Conservation (phyloP, 1,140 invertebrate genomes). For the Paracyclopina nana region DNA sequence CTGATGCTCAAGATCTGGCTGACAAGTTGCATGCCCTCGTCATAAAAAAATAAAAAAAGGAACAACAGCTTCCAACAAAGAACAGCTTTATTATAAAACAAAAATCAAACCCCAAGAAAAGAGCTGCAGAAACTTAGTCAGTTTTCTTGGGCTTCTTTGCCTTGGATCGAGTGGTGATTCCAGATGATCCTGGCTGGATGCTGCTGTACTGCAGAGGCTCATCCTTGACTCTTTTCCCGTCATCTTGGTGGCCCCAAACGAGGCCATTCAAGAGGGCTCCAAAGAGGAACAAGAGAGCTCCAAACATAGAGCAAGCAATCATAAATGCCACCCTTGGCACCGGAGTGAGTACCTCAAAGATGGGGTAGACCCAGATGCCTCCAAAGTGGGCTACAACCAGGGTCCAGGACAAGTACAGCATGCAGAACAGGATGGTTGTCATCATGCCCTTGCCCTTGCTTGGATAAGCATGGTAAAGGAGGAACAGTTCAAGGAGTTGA, state of each 20-base stretch:
- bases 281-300: neutral
- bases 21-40: constrained; percentile 31
- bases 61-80: constrained; percentile 23
- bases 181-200: too few relatives aligned
- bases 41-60: constrained; percentile 23
- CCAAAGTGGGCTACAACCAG: neutral
- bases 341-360: constrained; percentile 7
- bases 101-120: too few relatives aligned
- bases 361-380: constrained; percentile 16
- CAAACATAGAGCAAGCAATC: neutral
- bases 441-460: neutral
- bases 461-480: constrained; percentile 3
- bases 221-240: neutral
- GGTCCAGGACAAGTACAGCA: constrained; percentile 8
- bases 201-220: too few relatives aligned
- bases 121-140: too few relatives aligned
- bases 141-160: too few relatives aligned
- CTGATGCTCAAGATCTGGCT: constrained; percentile 25
- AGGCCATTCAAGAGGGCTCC: neutral
- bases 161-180: too few relatives aligned
- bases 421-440: neutral
- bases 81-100: constrained; percentile 6
- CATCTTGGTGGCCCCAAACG: neutral
- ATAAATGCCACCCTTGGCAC: constrained; percentile 4
- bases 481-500: constrained; percentile 1